These are phyloP conservation scores for Mylabris sibirica DNA, from an alignment of 2,888 invertebrate species.

Conservation along the genomic window DNA sequence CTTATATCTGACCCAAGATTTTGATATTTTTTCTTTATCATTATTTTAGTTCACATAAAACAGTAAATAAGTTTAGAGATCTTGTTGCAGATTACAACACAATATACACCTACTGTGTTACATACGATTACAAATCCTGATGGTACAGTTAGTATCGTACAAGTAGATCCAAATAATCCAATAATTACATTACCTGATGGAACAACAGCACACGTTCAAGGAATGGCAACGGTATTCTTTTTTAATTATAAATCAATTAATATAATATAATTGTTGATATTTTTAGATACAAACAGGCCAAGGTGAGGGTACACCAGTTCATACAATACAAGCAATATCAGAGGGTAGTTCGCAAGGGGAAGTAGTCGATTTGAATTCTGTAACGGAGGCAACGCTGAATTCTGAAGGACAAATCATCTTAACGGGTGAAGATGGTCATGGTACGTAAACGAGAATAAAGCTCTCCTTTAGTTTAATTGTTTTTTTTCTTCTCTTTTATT, in stretches of 20 bases:
- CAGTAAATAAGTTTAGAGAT: constrained; percentile 15
- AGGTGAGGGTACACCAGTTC: constrained; percentile 68
- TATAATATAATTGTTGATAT: constrained; percentile 15
- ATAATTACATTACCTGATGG: constrained; percentile 96
- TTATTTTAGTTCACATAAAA: not conserved
- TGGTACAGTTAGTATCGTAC: constrained; percentile 94
- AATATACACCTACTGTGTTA: constrained; percentile 88
- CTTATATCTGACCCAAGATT: too few species aligned
- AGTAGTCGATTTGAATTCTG: constrained; percentile 85
- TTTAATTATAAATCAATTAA: not conserved
- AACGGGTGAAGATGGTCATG: constrained; percentile 93
- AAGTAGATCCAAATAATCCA: constrained; percentile 92
- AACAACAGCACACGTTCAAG: constrained; percentile 92
- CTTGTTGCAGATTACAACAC: constrained; percentile 64
- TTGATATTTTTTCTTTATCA: constrained; percentile 4
- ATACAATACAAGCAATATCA: constrained; percentile 76
- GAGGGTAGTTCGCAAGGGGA: constrained; percentile 82
- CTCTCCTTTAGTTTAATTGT: not conserved
- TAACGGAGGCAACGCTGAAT: constrained; percentile 89
- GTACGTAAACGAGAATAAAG: constrained; percentile 61
- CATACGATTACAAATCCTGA: constrained; percentile 97
- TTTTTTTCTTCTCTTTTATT: constrained; percentile 19
- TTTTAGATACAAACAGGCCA: constrained; percentile 70
- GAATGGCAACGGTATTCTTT: constrained; percentile 67
- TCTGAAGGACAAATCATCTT: constrained; percentile 95